Percentiles rank a stretch among this genome's conserved stretches.
phyloP scores from a whole-genome alignment of 2,888 invertebrate genomes.

The Zaprionus obscuricornis region DNA sequence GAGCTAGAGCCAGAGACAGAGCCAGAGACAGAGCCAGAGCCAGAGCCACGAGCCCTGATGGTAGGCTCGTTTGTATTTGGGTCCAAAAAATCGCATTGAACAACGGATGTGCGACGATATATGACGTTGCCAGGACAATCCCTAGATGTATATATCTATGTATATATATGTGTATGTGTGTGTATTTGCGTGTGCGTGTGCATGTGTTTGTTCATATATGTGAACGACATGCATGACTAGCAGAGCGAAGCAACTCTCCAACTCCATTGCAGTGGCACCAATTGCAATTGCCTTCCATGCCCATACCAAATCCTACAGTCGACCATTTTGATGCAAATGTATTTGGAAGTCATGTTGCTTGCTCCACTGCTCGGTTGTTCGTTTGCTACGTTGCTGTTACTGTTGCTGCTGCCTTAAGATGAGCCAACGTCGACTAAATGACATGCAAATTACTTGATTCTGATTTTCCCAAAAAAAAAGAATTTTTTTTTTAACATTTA shows the following conservation, averaged over 20 bases:
- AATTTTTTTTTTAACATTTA: too few relatives aligned
- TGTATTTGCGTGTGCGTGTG: slow-evolving; percentile 21
- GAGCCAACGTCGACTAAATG: slow-evolving; percentile 51
- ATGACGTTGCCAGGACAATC: slow-evolving; percentile 59
- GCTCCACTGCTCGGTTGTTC: neutral
- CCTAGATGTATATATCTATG: slow-evolving; percentile 12
- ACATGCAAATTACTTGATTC: slow-evolving; percentile 59
- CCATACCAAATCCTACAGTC: slow-evolving; percentile 7
- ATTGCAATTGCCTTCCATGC: neutral
- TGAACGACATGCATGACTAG: slow-evolving; percentile 62
- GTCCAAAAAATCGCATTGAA: slow-evolving; percentile 62
- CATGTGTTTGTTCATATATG: slow-evolving; percentile 21
- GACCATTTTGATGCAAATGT: slow-evolving; percentile 71
- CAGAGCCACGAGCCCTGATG: slow-evolving; percentile 33
- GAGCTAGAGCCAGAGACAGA: slow-evolving; percentile 5
- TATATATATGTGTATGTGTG: slow-evolving; percentile 4
- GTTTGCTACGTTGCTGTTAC: too few relatives aligned
- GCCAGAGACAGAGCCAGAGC: slow-evolving; percentile 2
- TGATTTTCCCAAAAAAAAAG: slow-evolving; percentile 41
- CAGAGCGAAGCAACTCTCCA: slow-evolving; percentile 43
- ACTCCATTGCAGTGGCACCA: neutral
- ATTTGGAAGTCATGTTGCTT: slow-evolving; percentile 54
- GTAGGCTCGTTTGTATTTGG: slow-evolving; percentile 47
- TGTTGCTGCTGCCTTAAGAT: slow-evolving; percentile 38
- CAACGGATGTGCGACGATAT: slow-evolving; percentile 71